Percentiles rank a stretch among this genome's conserved stretches.
Conservation (phyloP, 2,888 invertebrate species). For the Diogma glabrata region DNA sequence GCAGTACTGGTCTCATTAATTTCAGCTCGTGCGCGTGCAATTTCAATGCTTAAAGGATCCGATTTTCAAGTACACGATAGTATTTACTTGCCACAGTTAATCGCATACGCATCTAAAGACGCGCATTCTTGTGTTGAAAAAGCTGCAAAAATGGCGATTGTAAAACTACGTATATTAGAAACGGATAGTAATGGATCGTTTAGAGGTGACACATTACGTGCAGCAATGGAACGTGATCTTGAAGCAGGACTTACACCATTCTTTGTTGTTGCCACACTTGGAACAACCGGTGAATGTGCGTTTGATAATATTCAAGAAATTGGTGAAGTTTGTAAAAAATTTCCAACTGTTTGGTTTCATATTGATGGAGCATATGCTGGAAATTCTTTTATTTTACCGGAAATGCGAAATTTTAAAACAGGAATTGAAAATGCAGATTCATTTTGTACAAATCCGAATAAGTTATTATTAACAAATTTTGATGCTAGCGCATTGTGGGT, state of each 20-base stretch:
- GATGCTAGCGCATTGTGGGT: conserved; percentile 83
- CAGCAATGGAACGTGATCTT: conserved; percentile 59
- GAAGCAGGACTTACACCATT: conserved; percentile 67
- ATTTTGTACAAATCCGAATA: conserved; percentile 81
- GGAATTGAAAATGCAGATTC: conserved; percentile 69
- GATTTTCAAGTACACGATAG: conserved; percentile 47
- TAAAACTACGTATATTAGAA: conserved; percentile 57
- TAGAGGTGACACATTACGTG: conserved; percentile 47
- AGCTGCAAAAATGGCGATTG: conserved; percentile 65
- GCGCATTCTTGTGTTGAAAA: conserved; percentile 70
- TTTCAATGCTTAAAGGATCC: conserved; percentile 48
- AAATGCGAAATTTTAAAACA: conserved; percentile 52
- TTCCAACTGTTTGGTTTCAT: conserved; percentile 67
- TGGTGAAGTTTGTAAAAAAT: conserved; percentile 52
- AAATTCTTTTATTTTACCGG: conserved; percentile 74
- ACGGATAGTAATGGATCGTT: conserved; percentile 56
- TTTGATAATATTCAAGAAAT: conserved; percentile 73
- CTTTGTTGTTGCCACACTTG: conserved; percentile 70
- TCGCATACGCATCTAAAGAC: conserved; percentile 62
- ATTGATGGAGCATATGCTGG: conserved; percentile 85
- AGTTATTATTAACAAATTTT: conserved; percentile 74
- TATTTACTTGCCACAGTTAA: conserved; percentile 59
- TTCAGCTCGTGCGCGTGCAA: conserved; percentile 62
- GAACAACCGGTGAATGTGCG: conserved; percentile 72
- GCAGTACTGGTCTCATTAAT: conserved; percentile 67